These are phyloP conservation scores for Vultur gryphus DNA, from an alignment of 2,797 vertebrate genomes.

Conservation along the genomic window DNA sequence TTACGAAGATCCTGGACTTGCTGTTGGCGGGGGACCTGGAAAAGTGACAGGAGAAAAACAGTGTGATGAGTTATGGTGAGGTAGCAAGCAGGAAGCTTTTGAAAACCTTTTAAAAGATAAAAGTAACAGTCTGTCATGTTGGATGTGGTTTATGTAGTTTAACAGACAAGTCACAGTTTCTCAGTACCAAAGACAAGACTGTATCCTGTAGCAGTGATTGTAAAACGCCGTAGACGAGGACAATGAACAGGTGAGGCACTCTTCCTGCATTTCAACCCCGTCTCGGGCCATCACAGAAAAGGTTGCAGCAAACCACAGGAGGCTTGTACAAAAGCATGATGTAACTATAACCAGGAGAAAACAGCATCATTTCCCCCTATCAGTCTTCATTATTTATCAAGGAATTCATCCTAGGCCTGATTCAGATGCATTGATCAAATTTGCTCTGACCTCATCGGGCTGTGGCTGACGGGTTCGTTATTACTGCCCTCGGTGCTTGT, in stretches of 20 bases:
- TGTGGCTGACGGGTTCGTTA: not conserved
- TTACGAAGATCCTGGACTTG: slow-evolving; percentile 91
- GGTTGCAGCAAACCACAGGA: not conserved
- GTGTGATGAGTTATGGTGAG: not conserved
- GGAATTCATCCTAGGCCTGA: not conserved
- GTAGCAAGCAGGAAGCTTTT: slow-evolving; percentile 31
- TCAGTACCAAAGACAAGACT: not conserved
- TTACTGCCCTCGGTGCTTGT: not conserved
- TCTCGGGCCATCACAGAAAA: not conserved
- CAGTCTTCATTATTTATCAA: not conserved
- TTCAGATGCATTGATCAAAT: not conserved
- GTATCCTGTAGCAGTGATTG: not conserved
- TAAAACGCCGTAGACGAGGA: not conserved
- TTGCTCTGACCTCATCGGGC: not conserved
- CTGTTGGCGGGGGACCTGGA: slow-evolving; percentile 90
- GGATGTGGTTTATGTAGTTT: not conserved
- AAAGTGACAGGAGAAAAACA: slow-evolving; percentile 59
- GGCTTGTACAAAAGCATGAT: not conserved
- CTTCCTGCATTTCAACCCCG: not conserved
- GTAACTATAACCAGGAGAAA: not conserved
- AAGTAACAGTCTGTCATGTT: not conserved
- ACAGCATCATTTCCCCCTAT: not conserved
- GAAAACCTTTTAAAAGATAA: slow-evolving; percentile 49
- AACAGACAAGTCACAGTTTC: not conserved
- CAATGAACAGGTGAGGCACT: not conserved